Conservation (phyloP, 2,113 vertebrate species). For the Aptenodytes patagonicus region DNA sequence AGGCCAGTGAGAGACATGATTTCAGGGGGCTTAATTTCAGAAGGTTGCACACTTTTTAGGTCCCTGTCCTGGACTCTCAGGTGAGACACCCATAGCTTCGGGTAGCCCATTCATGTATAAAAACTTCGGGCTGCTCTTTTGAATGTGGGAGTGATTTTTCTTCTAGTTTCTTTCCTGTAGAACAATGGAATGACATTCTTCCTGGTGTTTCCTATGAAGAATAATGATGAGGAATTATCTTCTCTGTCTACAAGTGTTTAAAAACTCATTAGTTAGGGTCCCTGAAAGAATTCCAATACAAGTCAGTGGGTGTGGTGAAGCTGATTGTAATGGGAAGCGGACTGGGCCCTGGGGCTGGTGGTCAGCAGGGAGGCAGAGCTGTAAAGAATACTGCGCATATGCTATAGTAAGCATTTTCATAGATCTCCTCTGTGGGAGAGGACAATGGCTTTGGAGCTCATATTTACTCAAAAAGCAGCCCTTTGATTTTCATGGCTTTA, state of each 20-base stretch:
- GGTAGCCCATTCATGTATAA: background rate
- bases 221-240: constrained; percentile 56
- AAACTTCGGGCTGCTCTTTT: background rate
- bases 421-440: constrained; percentile 46
- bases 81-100: background rate
- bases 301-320: constrained; percentile 53
- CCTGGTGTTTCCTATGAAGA: constrained; percentile 35
- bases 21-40: background rate
- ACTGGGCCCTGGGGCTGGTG: constrained; percentile 51
- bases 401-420: constrained; percentile 54
- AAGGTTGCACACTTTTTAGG: background rate
- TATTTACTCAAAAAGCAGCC: constrained; percentile 54
- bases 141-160: background rate
- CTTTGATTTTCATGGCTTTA: constrained; percentile 60
- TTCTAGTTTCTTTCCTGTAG: constrained; percentile 18
- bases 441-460: constrained; percentile 52
- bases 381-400: constrained; percentile 55
- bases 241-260: constrained; percentile 60
- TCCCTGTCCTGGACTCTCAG: background rate
- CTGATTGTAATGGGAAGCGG: constrained; percentile 35
- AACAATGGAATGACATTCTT: constrained; percentile 49
- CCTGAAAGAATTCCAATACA: constrained; percentile 46
- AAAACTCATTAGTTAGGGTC: constrained; percentile 49
- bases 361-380: constrained; percentile 51
- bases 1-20: background rate